Evolutionary conservation across 2,888 invertebrate genomes (phyloP).

Genomic region (Zele albiditarsus): DNA sequence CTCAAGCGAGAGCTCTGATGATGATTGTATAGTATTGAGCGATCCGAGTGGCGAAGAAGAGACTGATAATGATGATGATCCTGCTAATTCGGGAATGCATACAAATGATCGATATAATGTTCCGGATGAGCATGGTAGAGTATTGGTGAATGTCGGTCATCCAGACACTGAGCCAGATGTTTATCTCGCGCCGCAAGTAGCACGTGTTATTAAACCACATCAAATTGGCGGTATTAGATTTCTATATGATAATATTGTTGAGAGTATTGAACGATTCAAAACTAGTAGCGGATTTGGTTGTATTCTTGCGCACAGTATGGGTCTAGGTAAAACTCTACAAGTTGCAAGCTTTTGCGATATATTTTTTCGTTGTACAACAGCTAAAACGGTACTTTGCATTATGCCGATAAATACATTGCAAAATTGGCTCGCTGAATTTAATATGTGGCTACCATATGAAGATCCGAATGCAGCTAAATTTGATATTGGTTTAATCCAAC

Average conservation of each 20-base stretch:
- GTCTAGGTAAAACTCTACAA: constrained; percentile 97
- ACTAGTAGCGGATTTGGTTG: constrained; percentile 92
- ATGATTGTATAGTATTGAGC: constrained; percentile 90
- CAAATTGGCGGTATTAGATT: constrained; percentile 97
- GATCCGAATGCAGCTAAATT: constrained; percentile 65
- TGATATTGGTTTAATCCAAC: constrained; percentile 39
- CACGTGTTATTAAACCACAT: constrained; percentile 94
- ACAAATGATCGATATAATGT: constrained; percentile 94
- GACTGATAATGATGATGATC: constrained; percentile 88
- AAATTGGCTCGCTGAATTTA: constrained; percentile 98
- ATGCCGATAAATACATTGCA: constrained; percentile 99
- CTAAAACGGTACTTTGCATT: constrained; percentile 93
- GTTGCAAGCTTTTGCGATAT: constrained; percentile 97
- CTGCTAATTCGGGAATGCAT: constrained; percentile 93
- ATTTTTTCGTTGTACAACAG: constrained; percentile 91
- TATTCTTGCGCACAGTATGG: constrained; percentile 99
- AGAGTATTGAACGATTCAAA: constrained; percentile 91
- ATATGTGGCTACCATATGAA: constrained; percentile 94
- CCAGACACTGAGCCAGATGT: constrained; percentile 92
- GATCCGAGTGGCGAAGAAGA: constrained; percentile 87
- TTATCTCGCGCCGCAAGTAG: constrained; percentile 92
- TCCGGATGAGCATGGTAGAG: constrained; percentile 92
- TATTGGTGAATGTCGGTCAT: constrained; percentile 92
- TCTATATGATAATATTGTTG: constrained; percentile 96
- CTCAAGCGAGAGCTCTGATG: constrained; percentile 82